Evolutionary conservation across 2,113 vertebrate species (phyloP), one percentile per base, ranked within the genome.

Genomic region (Epinephelus fuscoguttatus): DNA sequence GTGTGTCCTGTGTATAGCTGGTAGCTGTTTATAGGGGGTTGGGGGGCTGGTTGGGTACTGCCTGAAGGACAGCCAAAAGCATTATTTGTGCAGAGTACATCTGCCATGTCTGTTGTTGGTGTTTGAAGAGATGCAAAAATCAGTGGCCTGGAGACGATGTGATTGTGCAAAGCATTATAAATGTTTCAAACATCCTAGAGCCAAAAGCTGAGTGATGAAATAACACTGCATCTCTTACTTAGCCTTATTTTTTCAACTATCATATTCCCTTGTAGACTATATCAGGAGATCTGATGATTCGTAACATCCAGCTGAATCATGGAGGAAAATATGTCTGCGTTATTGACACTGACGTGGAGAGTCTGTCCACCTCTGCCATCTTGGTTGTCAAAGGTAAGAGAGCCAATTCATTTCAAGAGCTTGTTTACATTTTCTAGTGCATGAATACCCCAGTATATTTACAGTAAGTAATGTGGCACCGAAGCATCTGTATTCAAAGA

Each of bases 251-350:
- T 89, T 74, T 60, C 15, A 53, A 60, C 53, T 9, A 64, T 81
- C 14, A 75, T 66, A 56, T 82, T 62, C 37, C 64, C 30, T 75
- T 84, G 23, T 86, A 99, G 98, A 97, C 92, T 60, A 94, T 97
- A 0, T 96, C 97, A 0, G 98, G 98, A 0, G 98, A 99, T 91
- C 86, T 99, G 64, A 97, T 99, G 98, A 97, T 99, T 88, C 96
- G 98, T 74, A 98, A 98, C 94, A 97, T 98, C 86, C 98, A 98
- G 92, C 93, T 99, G 84, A 97, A 96, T 59, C 97, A 99, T 3
- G 96, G 95, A 25, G 98, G 98, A 21, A 97, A 97, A 73, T 99
- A 99, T 0, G 96, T 98, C 25, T 99, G 98, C 17, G 94, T 96
- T 89, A 96, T 98, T 57, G 96, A 97, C 89, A 98, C 97, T 0